phyloP scores from a whole-genome alignment of 2,888 invertebrate genomes.

The Hydropsyche betteni region DNA sequence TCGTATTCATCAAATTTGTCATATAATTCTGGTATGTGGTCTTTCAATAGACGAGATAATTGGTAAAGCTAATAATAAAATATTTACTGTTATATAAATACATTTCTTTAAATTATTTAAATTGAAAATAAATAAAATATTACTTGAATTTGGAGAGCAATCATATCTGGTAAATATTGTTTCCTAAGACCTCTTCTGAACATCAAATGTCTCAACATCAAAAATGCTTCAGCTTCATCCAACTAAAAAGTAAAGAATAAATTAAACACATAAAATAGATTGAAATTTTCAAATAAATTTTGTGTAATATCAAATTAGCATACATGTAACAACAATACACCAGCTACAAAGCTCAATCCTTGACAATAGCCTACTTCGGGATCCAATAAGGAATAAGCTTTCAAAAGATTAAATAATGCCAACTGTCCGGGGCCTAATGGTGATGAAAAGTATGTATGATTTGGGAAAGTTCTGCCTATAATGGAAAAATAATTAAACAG shows the following conservation, averaged over 20 bases:
- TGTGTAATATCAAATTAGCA: conserved; percentile 58
- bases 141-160: conserved; percentile 82
- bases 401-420: conserved; percentile 91
- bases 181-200: conserved; percentile 86
- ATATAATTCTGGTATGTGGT: conserved; percentile 86
- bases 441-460: conserved; percentile 91
- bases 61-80: conserved; percentile 79
- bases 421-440: conserved; percentile 93
- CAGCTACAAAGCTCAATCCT: conserved; percentile 95
- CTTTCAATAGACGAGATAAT: conserved; percentile 88
- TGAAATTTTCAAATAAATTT: too few species aligned
- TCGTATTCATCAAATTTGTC: conserved; percentile 87
- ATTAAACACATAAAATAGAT: too few species aligned
- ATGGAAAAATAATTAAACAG: background rate
- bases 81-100: background rate
- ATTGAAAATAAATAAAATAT: conserved; percentile 25
- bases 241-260: conserved; percentile 69
- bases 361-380: conserved; percentile 97
- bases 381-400: conserved; percentile 94
- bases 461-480: conserved; percentile 88
- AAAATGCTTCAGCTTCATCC: conserved; percentile 91
- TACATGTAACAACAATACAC: conserved; percentile 91
- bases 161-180: conserved; percentile 95
- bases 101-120: background rate
- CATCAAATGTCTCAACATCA: conserved; percentile 89